A percentile compares a stretch with the other conserved stretches of the same genome.
These are phyloP conservation scores for Petrosia ficiformis DNA, from an alignment of 37 sponge, comb jelly and placozoan species.

Conservation along the genomic window DNA sequence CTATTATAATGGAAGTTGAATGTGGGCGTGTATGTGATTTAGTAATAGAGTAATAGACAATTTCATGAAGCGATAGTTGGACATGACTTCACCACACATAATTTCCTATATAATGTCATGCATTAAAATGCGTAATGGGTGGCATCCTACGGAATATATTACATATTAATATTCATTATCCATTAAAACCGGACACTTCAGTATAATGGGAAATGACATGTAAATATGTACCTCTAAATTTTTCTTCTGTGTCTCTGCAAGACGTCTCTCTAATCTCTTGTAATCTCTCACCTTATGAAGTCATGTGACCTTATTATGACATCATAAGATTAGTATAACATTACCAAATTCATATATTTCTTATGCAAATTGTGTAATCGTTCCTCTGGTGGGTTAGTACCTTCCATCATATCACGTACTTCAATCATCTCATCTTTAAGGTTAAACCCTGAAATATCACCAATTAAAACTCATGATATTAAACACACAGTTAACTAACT, in stretches of 20 bases:
- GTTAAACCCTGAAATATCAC: conserved; percentile 50
- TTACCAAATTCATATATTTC: conserved; percentile 35
- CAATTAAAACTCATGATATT: no score
- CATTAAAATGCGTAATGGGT: no score
- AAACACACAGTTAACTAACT: no score
- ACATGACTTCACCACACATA: no score
- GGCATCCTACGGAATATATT: no score
- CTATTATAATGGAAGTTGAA: not conserved
- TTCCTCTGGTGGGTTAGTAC: conserved; percentile 34
- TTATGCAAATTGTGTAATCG: conserved; percentile 20
- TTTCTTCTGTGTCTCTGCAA: conserved; percentile 58
- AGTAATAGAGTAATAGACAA: no score
- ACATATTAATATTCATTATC: no score
- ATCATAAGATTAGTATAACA: not conserved
- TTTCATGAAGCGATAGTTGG: no score
- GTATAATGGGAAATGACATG: no score
- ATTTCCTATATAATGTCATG: no score
- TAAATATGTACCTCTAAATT: conserved; percentile 68
- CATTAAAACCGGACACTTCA: no score
- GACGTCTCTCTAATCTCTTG: conserved; percentile 56
- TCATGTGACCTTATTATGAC: not conserved
- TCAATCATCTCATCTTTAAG: conserved; percentile 54
- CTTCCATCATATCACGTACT: conserved; percentile 46
- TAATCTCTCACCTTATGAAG: conserved; percentile 50
- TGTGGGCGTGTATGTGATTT: no score